Percentiles rank a stretch among this genome's conserved stretches.
Conservation (phyloP, 2,888 invertebrate genomes). For the Halictus quadricinctus region DNA sequence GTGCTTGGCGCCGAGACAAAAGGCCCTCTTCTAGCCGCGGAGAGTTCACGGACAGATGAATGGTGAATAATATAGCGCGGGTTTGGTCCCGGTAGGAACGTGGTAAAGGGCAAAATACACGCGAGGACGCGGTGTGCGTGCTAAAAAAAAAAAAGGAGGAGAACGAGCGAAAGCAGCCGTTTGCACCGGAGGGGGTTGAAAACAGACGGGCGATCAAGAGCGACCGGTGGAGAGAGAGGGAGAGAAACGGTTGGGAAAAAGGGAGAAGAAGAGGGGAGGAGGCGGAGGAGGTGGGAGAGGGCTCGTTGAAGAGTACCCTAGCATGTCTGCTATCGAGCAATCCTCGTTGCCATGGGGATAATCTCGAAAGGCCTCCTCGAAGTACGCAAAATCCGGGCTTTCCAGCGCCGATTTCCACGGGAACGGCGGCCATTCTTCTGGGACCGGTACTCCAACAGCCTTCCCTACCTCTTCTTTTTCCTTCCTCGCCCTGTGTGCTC, state of each 20-base stretch:
- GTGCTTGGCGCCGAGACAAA: slow-evolving; percentile 36
- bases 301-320: slow-evolving; percentile 53
- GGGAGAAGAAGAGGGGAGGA: not conserved
- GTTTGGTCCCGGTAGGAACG: slow-evolving; percentile 26
- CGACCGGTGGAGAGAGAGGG: not conserved
- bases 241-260: not conserved
- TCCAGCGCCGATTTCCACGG: slow-evolving; percentile 33
- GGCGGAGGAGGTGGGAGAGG: not conserved
- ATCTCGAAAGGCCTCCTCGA: slow-evolving; percentile 62
- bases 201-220: slow-evolving; percentile 40
- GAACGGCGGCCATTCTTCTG: slow-evolving; percentile 19
- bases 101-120: slow-evolving; percentile 34
- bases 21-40: slow-evolving; percentile 29
- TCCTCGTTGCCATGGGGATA: slow-evolving; percentile 76
- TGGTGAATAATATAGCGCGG: slow-evolving; percentile 57
- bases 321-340: slow-evolving; percentile 71
- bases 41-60: slow-evolving; percentile 52
- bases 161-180: slow-evolving; percentile 3
- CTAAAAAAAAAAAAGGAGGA: slow-evolving; percentile 4
- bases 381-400: slow-evolving; percentile 57
- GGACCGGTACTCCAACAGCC: not conserved
- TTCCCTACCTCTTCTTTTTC: not conserved
- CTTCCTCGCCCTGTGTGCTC: not conserved
- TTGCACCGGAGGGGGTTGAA: slow-evolving; percentile 30
- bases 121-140: not conserved